Evolutionary conservation across 2,797 vertebrate genomes (phyloP).

Genomic region (Gymnopithys bicolor): DNA sequence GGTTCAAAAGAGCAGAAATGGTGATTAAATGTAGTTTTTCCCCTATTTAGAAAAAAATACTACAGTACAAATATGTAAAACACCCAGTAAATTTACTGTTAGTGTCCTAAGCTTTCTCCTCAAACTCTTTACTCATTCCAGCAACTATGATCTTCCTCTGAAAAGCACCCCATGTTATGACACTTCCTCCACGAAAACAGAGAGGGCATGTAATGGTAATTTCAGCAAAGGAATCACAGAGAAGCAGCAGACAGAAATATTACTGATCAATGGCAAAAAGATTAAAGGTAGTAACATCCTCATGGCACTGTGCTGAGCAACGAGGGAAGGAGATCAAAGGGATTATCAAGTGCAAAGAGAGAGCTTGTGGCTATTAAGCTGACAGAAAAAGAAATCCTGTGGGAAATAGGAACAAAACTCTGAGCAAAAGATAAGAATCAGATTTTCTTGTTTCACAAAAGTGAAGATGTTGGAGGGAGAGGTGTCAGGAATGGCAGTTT

Average conservation of each 20-base stretch:
- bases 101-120: not conserved
- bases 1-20: not conserved
- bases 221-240: constrained; percentile 12
- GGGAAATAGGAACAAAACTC: constrained; percentile 51
- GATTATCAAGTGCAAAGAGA: constrained; percentile 24
- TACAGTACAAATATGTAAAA: not conserved
- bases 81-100: not conserved
- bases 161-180: not conserved
- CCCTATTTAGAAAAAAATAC: not conserved
- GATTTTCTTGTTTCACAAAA: constrained; percentile 19
- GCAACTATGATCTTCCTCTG: not conserved
- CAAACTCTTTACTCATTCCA: not conserved
- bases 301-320: constrained; percentile 26
- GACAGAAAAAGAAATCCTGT: not conserved
- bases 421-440: constrained; percentile 15
- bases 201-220: not conserved
- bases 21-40: not conserved
- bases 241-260: constrained; percentile 28
- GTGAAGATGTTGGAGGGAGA: not conserved
- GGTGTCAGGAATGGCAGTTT: not conserved
- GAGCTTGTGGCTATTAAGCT: constrained; percentile 65
- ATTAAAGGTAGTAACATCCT: constrained; percentile 53
- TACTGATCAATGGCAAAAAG: constrained; percentile 57
- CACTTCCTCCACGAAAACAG: not conserved
- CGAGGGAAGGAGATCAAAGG: constrained; percentile 68